phyloP scores from a whole-genome alignment of 2,888 invertebrate genomes.

The Imbricaverruca yamaguchii region DNA sequence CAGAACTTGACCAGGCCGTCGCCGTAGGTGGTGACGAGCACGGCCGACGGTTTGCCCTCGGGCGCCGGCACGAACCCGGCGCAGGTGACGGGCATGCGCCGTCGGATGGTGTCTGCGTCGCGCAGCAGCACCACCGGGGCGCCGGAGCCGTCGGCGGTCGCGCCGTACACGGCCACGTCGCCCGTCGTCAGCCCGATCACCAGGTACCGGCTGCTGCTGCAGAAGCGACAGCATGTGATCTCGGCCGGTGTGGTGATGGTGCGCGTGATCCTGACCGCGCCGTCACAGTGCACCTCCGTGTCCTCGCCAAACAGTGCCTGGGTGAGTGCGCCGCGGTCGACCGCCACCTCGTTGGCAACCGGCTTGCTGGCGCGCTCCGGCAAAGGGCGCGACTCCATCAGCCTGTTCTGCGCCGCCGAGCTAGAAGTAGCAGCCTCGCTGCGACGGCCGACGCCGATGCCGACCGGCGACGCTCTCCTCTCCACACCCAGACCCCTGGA shows the following conservation, averaged over 20 bases:
- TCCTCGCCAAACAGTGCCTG: not conserved
- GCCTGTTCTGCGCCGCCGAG: not conserved
- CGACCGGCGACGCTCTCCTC: not conserved
- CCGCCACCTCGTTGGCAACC: not conserved
- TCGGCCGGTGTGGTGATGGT: not conserved
- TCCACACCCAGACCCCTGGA: not conserved
- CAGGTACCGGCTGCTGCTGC: not conserved
- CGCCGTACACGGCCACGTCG: not conserved
- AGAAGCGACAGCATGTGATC: conserved; percentile 4
- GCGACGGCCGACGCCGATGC: not conserved
- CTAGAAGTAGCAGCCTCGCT: not conserved
- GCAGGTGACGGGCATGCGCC: conserved; percentile 1
- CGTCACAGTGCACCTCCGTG: not conserved
- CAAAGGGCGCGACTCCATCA: not conserved
- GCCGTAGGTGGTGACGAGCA: not conserved
- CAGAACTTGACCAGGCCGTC: conserved; percentile 59
- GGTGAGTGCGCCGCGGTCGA: not conserved
- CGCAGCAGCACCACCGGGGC: not conserved
- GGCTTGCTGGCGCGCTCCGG: not conserved
- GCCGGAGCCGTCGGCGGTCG: not conserved
- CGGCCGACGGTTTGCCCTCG: not conserved
- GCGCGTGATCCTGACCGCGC: not conserved
- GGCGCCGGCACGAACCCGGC: conserved; percentile 6
- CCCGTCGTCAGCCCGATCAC: not conserved
- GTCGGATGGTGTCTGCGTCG: not conserved